Percentiles rank a stretch among this genome's conserved stretches.
Evolutionary conservation across 2,113 vertebrate genomes (phyloP).

Genomic region (Lepus timidus): DNA sequence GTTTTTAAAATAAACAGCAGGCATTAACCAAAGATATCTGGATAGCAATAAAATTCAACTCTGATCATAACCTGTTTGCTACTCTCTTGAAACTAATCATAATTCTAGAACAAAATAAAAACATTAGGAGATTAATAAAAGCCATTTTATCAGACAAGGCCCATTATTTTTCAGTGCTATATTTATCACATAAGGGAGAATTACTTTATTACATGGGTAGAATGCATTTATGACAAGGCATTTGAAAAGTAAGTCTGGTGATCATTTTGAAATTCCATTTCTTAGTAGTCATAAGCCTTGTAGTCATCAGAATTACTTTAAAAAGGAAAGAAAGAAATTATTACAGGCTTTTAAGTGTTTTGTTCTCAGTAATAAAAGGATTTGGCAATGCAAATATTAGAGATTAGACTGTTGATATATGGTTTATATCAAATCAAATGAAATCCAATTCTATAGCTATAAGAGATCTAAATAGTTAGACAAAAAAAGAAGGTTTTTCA

Average conservation of each 20-base stretch:
- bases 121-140: constrained; percentile 82
- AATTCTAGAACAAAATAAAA: constrained; percentile 81
- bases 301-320: constrained; percentile 55
- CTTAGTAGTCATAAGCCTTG: constrained; percentile 57
- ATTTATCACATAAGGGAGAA: constrained; percentile 72
- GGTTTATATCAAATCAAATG: constrained; percentile 50
- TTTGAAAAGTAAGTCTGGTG: constrained; percentile 73
- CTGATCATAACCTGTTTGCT: constrained; percentile 71
- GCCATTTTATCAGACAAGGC: constrained; percentile 73
- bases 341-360: constrained; percentile 52
- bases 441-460: constrained; percentile 23
- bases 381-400: not conserved
- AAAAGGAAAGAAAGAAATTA: not conserved
- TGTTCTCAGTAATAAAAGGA: constrained; percentile 53
- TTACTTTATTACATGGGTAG: constrained; percentile 69
- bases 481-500: not conserved
- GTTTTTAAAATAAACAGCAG: constrained; percentile 77
- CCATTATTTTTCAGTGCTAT: constrained; percentile 73
- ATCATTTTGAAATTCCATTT: constrained; percentile 64
- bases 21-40: constrained; percentile 75
- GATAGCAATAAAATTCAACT: constrained; percentile 72
- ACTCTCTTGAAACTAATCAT: constrained; percentile 78
- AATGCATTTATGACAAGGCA: constrained; percentile 61
- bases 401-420: constrained; percentile 31
- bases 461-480: constrained; percentile 54